Evolutionary conservation across 1,140 invertebrate species (phyloP).

Genomic region (Agraylea sexmaculata): DNA sequence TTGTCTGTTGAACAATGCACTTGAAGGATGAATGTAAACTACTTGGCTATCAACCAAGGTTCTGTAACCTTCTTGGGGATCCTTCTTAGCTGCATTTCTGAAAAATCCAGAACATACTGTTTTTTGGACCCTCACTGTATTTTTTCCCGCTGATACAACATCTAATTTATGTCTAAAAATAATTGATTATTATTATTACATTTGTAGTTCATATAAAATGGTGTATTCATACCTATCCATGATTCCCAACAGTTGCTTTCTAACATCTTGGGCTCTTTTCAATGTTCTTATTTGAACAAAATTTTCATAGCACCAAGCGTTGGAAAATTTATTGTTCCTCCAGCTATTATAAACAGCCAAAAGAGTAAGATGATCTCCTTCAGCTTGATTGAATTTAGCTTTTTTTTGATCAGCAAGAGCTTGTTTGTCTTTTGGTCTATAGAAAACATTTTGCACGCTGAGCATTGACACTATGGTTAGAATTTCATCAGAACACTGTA

Average conservation of each 20-base stretch:
- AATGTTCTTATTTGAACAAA: constrained; percentile 96
- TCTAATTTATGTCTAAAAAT: constrained; percentile 82
- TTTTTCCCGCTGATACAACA: constrained; percentile 92
- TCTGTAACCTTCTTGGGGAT: constrained; percentile 97
- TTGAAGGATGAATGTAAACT: constrained; percentile 98
- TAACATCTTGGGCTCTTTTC: constrained; percentile 94
- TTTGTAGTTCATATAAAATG: background rate
- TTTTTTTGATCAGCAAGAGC: constrained; percentile 97
- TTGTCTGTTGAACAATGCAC: constrained; percentile 93
- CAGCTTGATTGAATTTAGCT: constrained; percentile 96
- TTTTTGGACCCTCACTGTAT: constrained; percentile 92
- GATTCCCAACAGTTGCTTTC: constrained; percentile 95
- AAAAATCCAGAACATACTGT: constrained; percentile 99
- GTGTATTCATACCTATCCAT: constrained; percentile 70
- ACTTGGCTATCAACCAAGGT: constrained; percentile 97
- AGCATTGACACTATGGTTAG: constrained; percentile 98
- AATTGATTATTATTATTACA: constrained; percentile 14
- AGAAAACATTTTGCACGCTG: constrained; percentile 98
- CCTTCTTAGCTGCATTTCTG: constrained; percentile 96
- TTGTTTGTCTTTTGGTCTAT: constrained; percentile 93
- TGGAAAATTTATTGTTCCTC: constrained; percentile 98
- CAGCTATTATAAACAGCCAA: constrained; percentile 99
- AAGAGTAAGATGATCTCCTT: constrained; percentile 96
- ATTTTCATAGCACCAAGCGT: constrained; percentile 99
- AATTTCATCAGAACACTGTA: constrained; percentile 98